phyloP scores from a whole-genome alignment of 2,888 invertebrate genomes.

The Hipparchia sbordonii region DNA sequence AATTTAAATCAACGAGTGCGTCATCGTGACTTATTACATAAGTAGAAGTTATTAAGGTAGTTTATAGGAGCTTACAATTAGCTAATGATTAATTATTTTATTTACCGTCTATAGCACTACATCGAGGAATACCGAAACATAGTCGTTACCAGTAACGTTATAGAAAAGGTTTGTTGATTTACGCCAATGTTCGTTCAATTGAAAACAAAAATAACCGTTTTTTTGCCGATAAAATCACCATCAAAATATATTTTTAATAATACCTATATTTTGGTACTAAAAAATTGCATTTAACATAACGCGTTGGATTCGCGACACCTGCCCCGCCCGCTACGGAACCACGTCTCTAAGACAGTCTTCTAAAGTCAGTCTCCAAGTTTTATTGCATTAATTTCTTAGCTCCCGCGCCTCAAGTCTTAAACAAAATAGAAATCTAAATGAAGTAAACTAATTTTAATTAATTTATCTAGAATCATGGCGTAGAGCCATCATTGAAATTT shows the following conservation, averaged over 20 bases:
- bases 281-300: slow-evolving; percentile 45
- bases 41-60: slow-evolving; percentile 32
- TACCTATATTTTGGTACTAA: slow-evolving; percentile 60
- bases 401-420: slow-evolving; percentile 54
- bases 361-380: slow-evolving; percentile 81
- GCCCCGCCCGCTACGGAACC: slow-evolving; percentile 49
- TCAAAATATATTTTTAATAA: slow-evolving; percentile 46
- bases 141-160: slow-evolving; percentile 21
- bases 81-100: slow-evolving; percentile 36
- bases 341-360: slow-evolving; percentile 80
- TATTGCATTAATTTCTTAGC: slow-evolving; percentile 78
- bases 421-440: slow-evolving; percentile 55
- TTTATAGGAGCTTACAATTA: slow-evolving; percentile 32
- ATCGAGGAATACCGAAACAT: slow-evolving; percentile 35
- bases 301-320: slow-evolving; percentile 39
- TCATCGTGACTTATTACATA: slow-evolving; percentile 39
- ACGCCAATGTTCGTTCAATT: slow-evolving; percentile 44
- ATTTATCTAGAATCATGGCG: slow-evolving; percentile 35
- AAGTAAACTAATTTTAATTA: slow-evolving; percentile 48
- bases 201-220: slow-evolving; percentile 44
- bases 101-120: slow-evolving; percentile 36
- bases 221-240: slow-evolving; percentile 40
- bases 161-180: slow-evolving; percentile 27
- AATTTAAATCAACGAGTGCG: slow-evolving; percentile 50
- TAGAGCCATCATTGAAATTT: slow-evolving; percentile 36